These are phyloP conservation scores for Idris sp. DNA, from an alignment of 1,140 invertebrate species.

Conservation along the genomic window DNA sequence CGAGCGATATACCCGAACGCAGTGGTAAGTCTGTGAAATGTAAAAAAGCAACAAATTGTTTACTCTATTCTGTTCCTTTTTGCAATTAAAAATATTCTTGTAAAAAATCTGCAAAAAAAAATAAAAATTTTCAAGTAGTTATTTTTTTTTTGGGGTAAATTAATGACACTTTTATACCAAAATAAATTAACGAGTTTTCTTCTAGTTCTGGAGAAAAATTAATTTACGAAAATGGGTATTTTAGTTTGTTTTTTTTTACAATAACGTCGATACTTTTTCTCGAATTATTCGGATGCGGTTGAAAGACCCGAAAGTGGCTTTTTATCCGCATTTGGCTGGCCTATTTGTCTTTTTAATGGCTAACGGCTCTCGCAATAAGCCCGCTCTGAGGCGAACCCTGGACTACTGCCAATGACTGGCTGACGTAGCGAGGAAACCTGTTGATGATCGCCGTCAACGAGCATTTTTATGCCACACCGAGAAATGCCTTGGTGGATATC, in stretches of 20 bases:
- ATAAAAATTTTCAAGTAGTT: too few relatives aligned
- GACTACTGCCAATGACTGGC: constrained; percentile 70
- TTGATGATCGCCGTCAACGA: constrained; percentile 68
- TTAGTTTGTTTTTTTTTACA: constrained; percentile 22
- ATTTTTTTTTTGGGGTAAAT: too few relatives aligned
- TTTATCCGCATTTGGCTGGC: constrained; percentile 47
- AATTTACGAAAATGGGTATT: constrained; percentile 8
- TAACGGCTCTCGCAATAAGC: constrained; percentile 49
- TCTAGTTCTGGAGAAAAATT: background rate
- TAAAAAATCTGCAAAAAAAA: too few relatives aligned
- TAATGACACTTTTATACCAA: too few relatives aligned
- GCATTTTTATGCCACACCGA: constrained; percentile 54
- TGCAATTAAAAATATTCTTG: too few relatives aligned
- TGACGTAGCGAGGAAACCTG: constrained; percentile 68
- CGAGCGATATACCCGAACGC: too few relatives aligned
- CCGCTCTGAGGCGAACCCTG: constrained; percentile 57
- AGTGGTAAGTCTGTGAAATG: too few relatives aligned
- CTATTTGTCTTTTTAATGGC: constrained; percentile 61
- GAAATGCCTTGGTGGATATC: too few relatives aligned
- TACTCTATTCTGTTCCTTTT: too few relatives aligned
- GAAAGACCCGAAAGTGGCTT: constrained; percentile 49
- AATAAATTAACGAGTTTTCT: too few relatives aligned
- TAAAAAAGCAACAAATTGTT: too few relatives aligned
- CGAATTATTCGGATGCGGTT: constrained; percentile 54
- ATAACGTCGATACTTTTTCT: constrained; percentile 39